Base-by-base conservation (phyloP, 2,797 vertebrate species). In the Parotocinclus haroldoi region DNA sequence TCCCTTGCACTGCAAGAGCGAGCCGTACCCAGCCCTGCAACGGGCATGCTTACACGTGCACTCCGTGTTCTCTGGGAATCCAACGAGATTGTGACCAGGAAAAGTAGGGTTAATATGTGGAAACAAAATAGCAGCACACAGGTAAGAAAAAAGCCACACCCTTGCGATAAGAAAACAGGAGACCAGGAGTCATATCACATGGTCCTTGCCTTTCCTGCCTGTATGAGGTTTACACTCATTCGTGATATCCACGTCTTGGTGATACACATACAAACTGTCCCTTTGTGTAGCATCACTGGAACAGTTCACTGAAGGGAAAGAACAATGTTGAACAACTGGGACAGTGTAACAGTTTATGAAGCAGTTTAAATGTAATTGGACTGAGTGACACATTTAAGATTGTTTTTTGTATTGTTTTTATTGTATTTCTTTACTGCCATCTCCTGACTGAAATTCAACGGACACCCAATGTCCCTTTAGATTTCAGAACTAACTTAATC, bases 171-270 rank as follows among this genome's bases (percentile, higher is more conserved):
- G 38, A 57, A 73, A 58, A 55, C 61, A 48, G 9, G 17, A 36
- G 50, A 38, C 56, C 10, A 66, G 9, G 17, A 70, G 50, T 67
- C 68, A 75, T 12, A 72, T 42, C 72, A 69, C 73, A 63, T 64
- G 56, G 50, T 14, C 58, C 90, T 94, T 92, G 91, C 90, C 90
- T 93, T 91, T 91, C 78, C 83, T 85, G 69, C 80, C 86, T 79
- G 68, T 81, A 71, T 74, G 79, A 77, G 79, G 83, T 69, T 84
- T 74, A 85, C 79, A 83, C 88, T 92, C 91, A 82, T 81, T 88
- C 87, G 87, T 89, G 86, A 94, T 89, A 89, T 92, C 91, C 81
- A 93, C 91, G 74, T 92, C 89, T 88, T 94, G 92, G 62, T 92
- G 91, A 89, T 92, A 94, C 78, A 93, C 92, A 90, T 84, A 91